Evolutionary conservation across 23 tunicate species (phyloP).

Genomic region (Ascidia mentula): DNA sequence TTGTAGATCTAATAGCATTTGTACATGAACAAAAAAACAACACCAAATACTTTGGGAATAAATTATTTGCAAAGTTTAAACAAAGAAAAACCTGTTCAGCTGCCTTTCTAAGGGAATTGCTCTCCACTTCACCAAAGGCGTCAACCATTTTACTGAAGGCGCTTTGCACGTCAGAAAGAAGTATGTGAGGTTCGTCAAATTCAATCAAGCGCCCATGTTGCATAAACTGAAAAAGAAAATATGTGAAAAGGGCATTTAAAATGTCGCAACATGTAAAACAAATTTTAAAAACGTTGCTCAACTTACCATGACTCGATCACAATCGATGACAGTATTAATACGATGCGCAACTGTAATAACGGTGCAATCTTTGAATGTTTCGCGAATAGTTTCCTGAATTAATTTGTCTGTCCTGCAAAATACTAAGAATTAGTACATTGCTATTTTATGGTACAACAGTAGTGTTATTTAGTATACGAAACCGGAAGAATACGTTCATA

Average conservation of each 20-base stretch:
- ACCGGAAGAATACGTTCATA: too few relatives aligned
- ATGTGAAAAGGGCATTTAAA: too few relatives aligned
- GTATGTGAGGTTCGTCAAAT: conserved; percentile 69
- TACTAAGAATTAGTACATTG: too few relatives aligned
- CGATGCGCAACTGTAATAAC: conserved; percentile 94
- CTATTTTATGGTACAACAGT: too few relatives aligned
- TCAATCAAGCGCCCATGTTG: conserved; percentile 52
- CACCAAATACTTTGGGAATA: too few relatives aligned
- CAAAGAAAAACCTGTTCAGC: conserved; percentile 41
- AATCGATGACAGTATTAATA: conserved; percentile 85
- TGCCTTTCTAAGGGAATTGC: conserved; percentile 20
- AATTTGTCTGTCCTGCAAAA: conserved; percentile 72
- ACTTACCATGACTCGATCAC: conserved; percentile 79
- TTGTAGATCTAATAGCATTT: too few relatives aligned
- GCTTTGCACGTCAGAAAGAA: conserved; percentile 34
- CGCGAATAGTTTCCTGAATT: conserved; percentile 84
- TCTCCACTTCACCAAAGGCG: conserved; percentile 24
- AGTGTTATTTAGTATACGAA: too few relatives aligned
- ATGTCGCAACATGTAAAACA: neutral
- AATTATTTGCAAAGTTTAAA: too few relatives aligned
- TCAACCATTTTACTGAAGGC: conserved; percentile 41
- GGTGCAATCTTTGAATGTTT: conserved; percentile 64
- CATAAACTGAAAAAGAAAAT: conserved; percentile 30
- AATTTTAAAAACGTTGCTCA: too few relatives aligned
- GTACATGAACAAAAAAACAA: too few relatives aligned